A percentile compares a stretch with the other conserved stretches of the same genome.
Conservation (phyloP, 2,113 vertebrate species). For the Phalacrocorax aristotelis region DNA sequence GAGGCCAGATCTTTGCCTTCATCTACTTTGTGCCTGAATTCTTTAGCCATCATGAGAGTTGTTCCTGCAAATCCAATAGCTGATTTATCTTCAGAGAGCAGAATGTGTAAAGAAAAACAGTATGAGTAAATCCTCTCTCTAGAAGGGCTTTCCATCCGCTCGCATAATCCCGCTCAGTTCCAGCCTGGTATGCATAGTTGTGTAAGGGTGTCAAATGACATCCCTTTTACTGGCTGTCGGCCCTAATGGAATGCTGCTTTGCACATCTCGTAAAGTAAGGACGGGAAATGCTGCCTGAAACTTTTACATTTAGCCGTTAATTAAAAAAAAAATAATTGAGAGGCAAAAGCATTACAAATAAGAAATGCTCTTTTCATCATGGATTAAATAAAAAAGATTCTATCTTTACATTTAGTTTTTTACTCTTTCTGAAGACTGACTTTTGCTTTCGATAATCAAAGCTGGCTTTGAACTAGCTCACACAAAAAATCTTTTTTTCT, state of each 20-base stretch:
- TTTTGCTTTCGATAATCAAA: slow-evolving; percentile 65
- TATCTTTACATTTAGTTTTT: slow-evolving; percentile 46
- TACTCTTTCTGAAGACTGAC: slow-evolving; percentile 12
- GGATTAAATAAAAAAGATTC: slow-evolving; percentile 49
- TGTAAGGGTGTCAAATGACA: slow-evolving; percentile 57
- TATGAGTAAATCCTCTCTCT: slow-evolving; percentile 17
- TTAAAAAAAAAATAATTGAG: not conserved
- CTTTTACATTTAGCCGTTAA: slow-evolving; percentile 1
- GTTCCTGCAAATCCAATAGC: slow-evolving; percentile 16
- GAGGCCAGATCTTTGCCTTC: not conserved
- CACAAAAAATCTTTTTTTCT: not conserved
- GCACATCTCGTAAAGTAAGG: slow-evolving; percentile 37
- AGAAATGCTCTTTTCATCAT: slow-evolving; percentile 51
- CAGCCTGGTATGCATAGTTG: slow-evolving; percentile 20
- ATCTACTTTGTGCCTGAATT: not conserved
- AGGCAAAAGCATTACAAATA: not conserved
- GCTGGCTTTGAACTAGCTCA: slow-evolving; percentile 47
- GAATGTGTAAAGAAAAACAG: slow-evolving; percentile 39
- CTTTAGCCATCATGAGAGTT: not conserved
- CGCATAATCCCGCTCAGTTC: slow-evolving; percentile 14
- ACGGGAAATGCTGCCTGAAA: slow-evolving; percentile 48
- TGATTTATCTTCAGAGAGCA: slow-evolving; percentile 32
- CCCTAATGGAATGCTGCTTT: slow-evolving; percentile 52
- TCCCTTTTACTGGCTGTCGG: slow-evolving; percentile 41
- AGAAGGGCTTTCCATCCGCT: slow-evolving; percentile 37